These are phyloP conservation scores for Sanderia malayensis DNA, from an alignment of 30 jellyfish, hydroid and myxozoan genomes.

Conservation along the genomic window DNA sequence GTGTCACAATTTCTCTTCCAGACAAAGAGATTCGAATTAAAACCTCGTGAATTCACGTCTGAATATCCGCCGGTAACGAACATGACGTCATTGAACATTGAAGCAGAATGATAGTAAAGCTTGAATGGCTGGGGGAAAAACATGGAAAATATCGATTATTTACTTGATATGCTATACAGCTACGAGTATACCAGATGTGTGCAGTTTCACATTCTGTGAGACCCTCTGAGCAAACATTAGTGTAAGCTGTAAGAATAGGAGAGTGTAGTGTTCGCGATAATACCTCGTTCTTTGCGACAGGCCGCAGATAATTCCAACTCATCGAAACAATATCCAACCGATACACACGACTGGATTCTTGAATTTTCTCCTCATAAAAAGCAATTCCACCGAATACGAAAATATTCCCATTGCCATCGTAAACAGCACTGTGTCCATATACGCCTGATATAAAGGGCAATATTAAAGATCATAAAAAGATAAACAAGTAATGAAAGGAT, in stretches of 20 bases:
- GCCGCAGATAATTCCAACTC: constrained; percentile 69
- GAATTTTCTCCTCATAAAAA: constrained; percentile 53
- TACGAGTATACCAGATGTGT: no score
- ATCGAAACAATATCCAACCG: constrained; percentile 17
- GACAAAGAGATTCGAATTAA: constrained; percentile 44
- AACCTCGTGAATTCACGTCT: constrained; percentile 47
- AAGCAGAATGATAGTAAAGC: constrained; percentile 70
- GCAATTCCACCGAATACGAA: constrained; percentile 89
- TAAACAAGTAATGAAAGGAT: no score
- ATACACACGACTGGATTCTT: constrained; percentile 66
- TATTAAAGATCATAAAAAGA: no score
- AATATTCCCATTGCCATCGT: constrained; percentile 38
- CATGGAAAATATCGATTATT: no score
- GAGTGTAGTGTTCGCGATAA: no score
- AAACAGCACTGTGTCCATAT: constrained; percentile 78
- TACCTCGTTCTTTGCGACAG: constrained; percentile 46
- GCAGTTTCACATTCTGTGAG: no score
- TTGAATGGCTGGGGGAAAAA: constrained; percentile 53
- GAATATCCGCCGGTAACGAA: constrained; percentile 79
- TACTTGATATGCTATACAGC: no score
- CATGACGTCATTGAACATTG: constrained; percentile 39
- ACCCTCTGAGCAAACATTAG: no score
- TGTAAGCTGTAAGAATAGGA: no score
- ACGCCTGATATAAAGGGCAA: constrained; percentile 40
- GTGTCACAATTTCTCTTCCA: constrained; percentile 70